Evolutionary conservation across 2,797 vertebrate genomes (phyloP), one percentile per base, ranked within the genome.

Genomic region (Urosaurus nigricauda): DNA sequence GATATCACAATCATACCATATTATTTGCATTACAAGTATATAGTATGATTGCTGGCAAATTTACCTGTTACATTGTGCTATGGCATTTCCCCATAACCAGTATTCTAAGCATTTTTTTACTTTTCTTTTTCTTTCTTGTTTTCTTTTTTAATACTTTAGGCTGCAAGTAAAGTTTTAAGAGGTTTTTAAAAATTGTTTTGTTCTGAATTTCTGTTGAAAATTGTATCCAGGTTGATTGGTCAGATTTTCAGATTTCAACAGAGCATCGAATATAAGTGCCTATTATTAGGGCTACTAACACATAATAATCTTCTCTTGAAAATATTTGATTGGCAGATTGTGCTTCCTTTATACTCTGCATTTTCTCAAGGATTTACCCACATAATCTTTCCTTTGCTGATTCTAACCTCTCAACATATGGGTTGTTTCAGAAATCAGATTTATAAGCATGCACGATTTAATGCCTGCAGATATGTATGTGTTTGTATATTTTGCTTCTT

Each of bases 361-460:
- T 19, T 83, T 35, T 93, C 32, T 60, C 5, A 1, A 77, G 53
- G 21, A 0, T 91, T 94, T 92, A 78, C 29, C 43, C 13, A 35
- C 63, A 35, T 86, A 0, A 40, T 77, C 90, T 91, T 89, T 26
- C 32, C 87, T 43, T 13, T 84, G 19, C 78, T 77, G 79, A 0
- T 88, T 92, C 60, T 21, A 71, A 0, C 2, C 32, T 3, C 70
- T 65, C 14, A 58, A 3, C 88, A 56, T 88, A 92, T 43, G 12
- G 77, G 8, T 89, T 84, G 74, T 56, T 87, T 86, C 79, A 70
- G 85, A 91, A 92, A 83, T 85, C 71, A 77, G 77, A 83, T 47
- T 4, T 35, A 58, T 40, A 80, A 84, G 17, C 75, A 12, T 81
- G 51, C 24, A 83, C 78, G 84, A 70, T 89, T n/a, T 83, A 82